These are phyloP conservation scores for Enhydra lutris DNA, from an alignment of 2,113 vertebrate genomes.

Conservation along the genomic window DNA sequence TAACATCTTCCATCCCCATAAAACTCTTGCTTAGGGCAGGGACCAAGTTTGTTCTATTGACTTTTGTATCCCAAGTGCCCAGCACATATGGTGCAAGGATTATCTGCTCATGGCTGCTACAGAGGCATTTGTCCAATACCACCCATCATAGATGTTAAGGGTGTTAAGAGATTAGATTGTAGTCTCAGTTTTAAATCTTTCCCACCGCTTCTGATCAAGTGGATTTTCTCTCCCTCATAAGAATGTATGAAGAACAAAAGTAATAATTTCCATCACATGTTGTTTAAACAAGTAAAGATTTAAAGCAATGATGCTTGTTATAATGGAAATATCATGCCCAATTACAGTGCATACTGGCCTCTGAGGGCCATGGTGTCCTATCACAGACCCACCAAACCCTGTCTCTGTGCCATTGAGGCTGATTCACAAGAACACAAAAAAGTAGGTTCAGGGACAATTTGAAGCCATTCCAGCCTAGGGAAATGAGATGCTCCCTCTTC, in stretches of 20 bases:
- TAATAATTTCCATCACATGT: background rate
- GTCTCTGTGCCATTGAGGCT: background rate
- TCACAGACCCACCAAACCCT: background rate
- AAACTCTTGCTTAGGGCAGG: background rate
- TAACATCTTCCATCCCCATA: background rate
- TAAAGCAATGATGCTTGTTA: background rate
- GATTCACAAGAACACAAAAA: background rate
- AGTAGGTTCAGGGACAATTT: background rate
- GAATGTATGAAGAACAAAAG: background rate
- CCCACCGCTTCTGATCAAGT: background rate
- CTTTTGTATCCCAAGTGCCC: background rate
- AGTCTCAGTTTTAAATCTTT: background rate
- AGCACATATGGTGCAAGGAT: background rate
- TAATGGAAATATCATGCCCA: background rate
- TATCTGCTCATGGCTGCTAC: background rate
- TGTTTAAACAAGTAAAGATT: background rate
- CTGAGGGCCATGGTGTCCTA: background rate
- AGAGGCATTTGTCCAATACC: background rate
- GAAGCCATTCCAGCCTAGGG: background rate
- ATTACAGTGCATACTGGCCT: background rate
- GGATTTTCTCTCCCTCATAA: background rate
- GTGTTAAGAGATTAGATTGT: background rate
- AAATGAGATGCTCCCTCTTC: background rate
- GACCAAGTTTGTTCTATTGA: background rate
- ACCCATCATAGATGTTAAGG: no score